Percentiles rank a stretch among this genome's conserved stretches.
Evolutionary conservation across 2,113 vertebrate species (phyloP).

Genomic region (Anguilla japonica): DNA sequence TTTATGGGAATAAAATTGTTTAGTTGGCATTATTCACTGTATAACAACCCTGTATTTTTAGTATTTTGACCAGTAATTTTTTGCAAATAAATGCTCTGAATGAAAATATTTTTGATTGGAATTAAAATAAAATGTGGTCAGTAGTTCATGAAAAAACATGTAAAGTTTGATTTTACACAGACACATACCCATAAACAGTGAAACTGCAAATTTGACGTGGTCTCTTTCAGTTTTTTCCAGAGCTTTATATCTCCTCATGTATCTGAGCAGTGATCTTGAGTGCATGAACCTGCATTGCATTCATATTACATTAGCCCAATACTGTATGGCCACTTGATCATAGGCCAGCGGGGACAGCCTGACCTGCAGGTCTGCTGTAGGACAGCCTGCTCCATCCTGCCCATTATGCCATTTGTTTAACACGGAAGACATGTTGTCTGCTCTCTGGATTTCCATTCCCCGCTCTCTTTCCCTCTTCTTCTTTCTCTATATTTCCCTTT

Average conservation of each 20-base stretch:
- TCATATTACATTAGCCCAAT: conserved; percentile 87
- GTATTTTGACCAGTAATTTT: too few species aligned
- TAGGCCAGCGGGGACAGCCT: conserved; percentile 78
- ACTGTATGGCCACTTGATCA: conserved; percentile 84
- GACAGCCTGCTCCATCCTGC: conserved; percentile 78
- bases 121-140: too few species aligned
- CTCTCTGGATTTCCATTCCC: conserved; percentile 77
- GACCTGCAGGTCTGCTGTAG: conserved; percentile 90
- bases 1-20: too few species aligned
- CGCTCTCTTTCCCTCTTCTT: conserved; percentile 64
- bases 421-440: conserved; percentile 89
- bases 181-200: too few species aligned
- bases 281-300: conserved; percentile 72
- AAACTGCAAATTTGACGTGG: too few species aligned
- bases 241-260: conserved; percentile 73
- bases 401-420: conserved; percentile 85
- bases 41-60: too few species aligned
- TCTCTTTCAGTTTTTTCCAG: too few species aligned
- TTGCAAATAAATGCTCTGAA: too few species aligned
- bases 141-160: too few species aligned
- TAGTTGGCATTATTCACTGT: too few species aligned
- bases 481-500: conserved; percentile 77
- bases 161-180: too few species aligned
- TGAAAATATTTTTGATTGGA: too few species aligned
- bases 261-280: conserved; percentile 82